Conservation (phyloP, 2,888 invertebrate species). For the Nomada flava region DNA sequence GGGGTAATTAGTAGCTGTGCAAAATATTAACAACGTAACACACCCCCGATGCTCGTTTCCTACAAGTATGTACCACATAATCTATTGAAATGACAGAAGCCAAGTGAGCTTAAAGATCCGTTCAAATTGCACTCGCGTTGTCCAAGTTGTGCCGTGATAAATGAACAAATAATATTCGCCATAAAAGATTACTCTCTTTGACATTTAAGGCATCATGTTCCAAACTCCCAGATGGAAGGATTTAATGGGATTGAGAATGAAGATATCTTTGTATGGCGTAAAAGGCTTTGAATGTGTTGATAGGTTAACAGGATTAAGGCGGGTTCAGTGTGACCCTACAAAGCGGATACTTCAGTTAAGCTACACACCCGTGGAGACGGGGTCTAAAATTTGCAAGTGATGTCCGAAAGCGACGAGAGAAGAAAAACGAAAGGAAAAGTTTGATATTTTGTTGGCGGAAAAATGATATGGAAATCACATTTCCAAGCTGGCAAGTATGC, state of each 20-base stretch:
- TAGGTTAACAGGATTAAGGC: constrained; percentile 74
- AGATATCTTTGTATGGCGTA: constrained; percentile 67
- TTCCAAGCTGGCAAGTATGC: not conserved
- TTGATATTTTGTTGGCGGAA: constrained; percentile 8
- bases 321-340: constrained; percentile 64
- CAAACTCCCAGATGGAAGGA: constrained; percentile 60
- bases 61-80: not conserved
- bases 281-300: constrained; percentile 72
- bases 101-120: not conserved
- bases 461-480: constrained; percentile 10
- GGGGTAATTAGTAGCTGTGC: constrained; percentile 37
- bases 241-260: constrained; percentile 70
- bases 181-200: constrained; percentile 42
- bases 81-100: not conserved
- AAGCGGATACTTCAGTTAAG: constrained; percentile 66
- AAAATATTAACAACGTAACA: constrained; percentile 17
- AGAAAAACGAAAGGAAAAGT: constrained; percentile 21
- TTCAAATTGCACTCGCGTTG: not conserved
- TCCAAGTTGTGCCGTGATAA: not conserved
- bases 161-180: constrained; percentile 43
- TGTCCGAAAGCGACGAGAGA: constrained; percentile 12
- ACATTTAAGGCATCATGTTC: constrained; percentile 54
- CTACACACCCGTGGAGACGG: constrained; percentile 51
- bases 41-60: not conserved
- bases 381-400: constrained; percentile 56